These are phyloP conservation scores for Leptoteleia sp. DNA, from an alignment of 1,140 invertebrate genomes.

Conservation along the genomic window DNA sequence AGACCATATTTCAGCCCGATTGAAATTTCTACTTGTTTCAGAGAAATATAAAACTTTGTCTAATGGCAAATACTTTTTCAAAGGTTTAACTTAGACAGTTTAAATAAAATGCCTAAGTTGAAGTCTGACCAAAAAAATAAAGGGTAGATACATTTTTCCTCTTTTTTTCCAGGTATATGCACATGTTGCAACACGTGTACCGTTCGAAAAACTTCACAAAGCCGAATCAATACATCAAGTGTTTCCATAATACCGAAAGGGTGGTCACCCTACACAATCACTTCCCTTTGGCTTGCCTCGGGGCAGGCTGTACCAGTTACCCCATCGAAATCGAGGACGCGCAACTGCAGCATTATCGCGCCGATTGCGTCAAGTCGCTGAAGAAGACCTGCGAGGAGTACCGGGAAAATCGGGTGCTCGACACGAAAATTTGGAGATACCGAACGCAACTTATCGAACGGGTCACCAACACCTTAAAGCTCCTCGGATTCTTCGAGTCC, in stretches of 20 bases:
- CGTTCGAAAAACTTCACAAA: constrained; percentile 95
- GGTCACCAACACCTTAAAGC: constrained; percentile 86
- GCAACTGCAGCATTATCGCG: constrained; percentile 95
- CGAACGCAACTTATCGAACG: constrained; percentile 87
- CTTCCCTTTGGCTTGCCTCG: constrained; percentile 93
- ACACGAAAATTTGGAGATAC: constrained; percentile 94
- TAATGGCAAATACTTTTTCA: too few relatives aligned
- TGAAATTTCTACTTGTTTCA: too few relatives aligned
- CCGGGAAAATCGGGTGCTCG: constrained; percentile 89
- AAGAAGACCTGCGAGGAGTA: constrained; percentile 93
- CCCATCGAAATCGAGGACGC: constrained; percentile 91
- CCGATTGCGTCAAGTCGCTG: constrained; percentile 93
- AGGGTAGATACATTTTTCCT: too few relatives aligned
- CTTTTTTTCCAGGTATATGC: constrained; percentile 86
- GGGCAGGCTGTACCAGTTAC: constrained; percentile 92
- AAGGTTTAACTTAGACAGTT: too few relatives aligned
- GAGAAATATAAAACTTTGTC: too few relatives aligned
- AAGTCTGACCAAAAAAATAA: too few relatives aligned
- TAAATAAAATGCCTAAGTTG: too few relatives aligned
- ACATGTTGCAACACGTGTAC: constrained; percentile 96
- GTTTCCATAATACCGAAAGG: constrained; percentile 95
- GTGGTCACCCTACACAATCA: constrained; percentile 96
- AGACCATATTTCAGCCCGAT: too few relatives aligned
- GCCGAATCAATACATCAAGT: constrained; percentile 96
- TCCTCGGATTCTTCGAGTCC: constrained; percentile 86